A percentile compares a stretch with the other conserved stretches of the same genome.
Conservation (phyloP, 2,113 vertebrate species). For the Calonectris borealis region DNA sequence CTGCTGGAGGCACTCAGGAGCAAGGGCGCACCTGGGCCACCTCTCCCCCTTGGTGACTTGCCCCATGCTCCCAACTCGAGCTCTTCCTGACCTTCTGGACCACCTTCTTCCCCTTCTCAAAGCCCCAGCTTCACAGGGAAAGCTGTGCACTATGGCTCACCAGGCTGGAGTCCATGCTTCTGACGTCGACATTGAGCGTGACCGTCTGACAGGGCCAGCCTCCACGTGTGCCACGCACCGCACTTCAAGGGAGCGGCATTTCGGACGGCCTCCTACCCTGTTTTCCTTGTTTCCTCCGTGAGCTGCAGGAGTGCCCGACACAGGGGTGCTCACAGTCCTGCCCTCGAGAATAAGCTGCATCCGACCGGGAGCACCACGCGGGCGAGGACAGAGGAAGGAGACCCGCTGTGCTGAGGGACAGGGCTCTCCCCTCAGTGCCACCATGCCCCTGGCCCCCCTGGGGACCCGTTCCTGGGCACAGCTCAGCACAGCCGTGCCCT, state of each 20-base stretch:
- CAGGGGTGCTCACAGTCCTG: not conserved
- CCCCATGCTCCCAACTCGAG: not conserved
- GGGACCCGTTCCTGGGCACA: rapidly evolving
- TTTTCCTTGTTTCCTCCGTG: not conserved
- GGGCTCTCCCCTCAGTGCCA: not conserved
- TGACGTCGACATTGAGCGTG: rapidly evolving
- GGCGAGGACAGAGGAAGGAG: rapidly evolving
- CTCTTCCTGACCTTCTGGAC: not conserved
- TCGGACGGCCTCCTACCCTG: rapidly evolving
- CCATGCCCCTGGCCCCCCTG: rapidly evolving
- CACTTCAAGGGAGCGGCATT: not conserved
- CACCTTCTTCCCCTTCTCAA: not conserved
- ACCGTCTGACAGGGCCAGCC: too few species aligned
- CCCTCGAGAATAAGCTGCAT: not conserved
- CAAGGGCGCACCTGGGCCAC: not conserved
- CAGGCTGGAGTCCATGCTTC: not conserved
- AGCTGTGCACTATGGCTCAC: rapidly evolving
- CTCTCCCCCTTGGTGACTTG: not conserved
- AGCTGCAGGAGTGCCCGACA: not conserved
- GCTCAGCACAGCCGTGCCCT: not conserved
- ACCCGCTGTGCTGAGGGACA: rapidly evolving
- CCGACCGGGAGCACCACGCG: rapidly evolving
- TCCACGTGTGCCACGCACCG: rapidly evolving
- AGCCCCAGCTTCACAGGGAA: rapidly evolving
- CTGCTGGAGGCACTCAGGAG: not conserved